A percentile compares a stretch with the other conserved stretches of the same genome.
Conservation (phyloP, 2,797 vertebrate species). For the Pangasius krempfi region DNA sequence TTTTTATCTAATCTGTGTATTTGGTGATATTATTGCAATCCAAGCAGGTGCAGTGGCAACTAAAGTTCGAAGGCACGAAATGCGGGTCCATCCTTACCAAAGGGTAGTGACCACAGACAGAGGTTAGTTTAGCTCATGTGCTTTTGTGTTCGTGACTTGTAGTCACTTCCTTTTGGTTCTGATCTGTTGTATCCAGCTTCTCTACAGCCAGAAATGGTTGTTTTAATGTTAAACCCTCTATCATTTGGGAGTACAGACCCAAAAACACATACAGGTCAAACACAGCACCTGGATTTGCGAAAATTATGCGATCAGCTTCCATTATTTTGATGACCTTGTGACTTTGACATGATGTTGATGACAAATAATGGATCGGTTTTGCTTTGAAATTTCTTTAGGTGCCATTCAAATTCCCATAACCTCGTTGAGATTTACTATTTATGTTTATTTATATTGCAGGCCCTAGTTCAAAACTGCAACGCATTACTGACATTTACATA, state of each 20-base stretch:
- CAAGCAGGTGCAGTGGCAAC: slow-evolving; percentile 92
- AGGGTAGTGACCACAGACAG: slow-evolving; percentile 91
- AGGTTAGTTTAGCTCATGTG: slow-evolving; percentile 91
- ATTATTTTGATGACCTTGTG: slow-evolving; percentile 66
- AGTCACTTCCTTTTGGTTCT: slow-evolving; percentile 70
- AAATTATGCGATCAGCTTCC: slow-evolving; percentile 47
- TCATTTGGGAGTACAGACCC: not conserved
- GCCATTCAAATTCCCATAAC: not conserved
- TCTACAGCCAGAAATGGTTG: not conserved
- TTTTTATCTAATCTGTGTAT: slow-evolving; percentile 66
- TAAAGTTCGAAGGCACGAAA: slow-evolving; percentile 91
- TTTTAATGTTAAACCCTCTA: slow-evolving; percentile 17
- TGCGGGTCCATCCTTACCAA: slow-evolving; percentile 95
- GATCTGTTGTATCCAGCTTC: slow-evolving; percentile 70
- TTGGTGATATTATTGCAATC: slow-evolving; percentile 86
- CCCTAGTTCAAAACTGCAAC: slow-evolving; percentile 11
- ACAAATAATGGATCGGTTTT: slow-evolving; percentile 61
- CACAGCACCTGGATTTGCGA: slow-evolving; percentile 31
- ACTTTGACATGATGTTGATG: slow-evolving; percentile 61
- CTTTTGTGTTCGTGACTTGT: slow-evolving; percentile 80
- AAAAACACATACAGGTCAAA: slow-evolving; percentile 19
- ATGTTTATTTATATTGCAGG: slow-evolving; percentile 34
- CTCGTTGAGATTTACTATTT: slow-evolving; percentile 11
- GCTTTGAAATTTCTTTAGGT: not conserved
- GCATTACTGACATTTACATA: not conserved